Evolutionary conservation across 1,140 invertebrate species (phyloP).

Genomic region (Aphelinus atriplicis): DNA sequence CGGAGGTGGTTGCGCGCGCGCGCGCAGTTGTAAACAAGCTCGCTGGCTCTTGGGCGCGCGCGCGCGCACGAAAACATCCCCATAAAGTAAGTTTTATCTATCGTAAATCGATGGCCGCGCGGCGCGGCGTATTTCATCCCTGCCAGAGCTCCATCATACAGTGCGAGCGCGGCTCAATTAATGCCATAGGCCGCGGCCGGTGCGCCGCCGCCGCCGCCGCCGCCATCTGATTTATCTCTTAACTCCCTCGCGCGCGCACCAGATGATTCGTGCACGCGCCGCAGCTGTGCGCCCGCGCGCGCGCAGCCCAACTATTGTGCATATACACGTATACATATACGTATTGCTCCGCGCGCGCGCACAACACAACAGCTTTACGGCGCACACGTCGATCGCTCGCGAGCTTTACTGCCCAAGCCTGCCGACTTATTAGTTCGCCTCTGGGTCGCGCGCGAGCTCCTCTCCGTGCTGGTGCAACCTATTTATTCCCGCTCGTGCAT

Average conservation of each 20-base stretch:
- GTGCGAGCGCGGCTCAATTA: conserved; percentile 65
- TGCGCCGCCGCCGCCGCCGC: no score
- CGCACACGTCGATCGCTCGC: neutral
- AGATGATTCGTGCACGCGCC: no score
- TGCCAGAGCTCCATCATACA: conserved; percentile 50
- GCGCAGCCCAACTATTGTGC: neutral
- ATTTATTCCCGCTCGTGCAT: no score
- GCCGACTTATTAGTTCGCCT: conserved; percentile 8
- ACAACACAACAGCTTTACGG: neutral
- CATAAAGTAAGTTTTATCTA: conserved; percentile 66
- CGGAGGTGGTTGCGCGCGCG: conserved; percentile 4
- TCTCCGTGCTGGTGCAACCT: no score
- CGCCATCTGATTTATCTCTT: conserved; percentile 62
- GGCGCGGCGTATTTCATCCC: conserved; percentile 57
- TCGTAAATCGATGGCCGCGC: conserved; percentile 61
- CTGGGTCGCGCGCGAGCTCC: no score
- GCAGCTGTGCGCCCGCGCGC: neutral
- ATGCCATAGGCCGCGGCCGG: conserved; percentile 57
- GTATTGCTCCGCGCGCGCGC: neutral
- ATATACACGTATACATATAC: neutral
- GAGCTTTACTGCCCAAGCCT: neutral
- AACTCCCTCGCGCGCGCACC: conserved; percentile 40
- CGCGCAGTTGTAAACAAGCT: conserved; percentile 58
- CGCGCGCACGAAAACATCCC: conserved; percentile 55
- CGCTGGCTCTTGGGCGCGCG: conserved; percentile 10